Conservation (phyloP, 2,888 invertebrate species). For the Agrochola circellaris region DNA sequence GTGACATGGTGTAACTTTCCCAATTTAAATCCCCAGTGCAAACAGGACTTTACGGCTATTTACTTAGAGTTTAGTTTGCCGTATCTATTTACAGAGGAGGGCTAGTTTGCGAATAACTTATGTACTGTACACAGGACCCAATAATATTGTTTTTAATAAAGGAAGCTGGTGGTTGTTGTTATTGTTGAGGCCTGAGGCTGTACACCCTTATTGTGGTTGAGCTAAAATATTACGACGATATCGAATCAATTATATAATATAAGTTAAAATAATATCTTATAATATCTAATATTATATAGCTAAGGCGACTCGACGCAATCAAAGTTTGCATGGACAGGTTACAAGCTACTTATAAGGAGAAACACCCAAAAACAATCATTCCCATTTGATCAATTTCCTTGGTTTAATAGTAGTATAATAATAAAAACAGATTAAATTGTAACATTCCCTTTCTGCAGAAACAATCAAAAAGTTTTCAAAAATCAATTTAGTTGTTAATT, state of each 20-base stretch:
- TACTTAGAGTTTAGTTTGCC: slow-evolving; percentile 59
- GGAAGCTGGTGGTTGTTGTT: slow-evolving; percentile 26
- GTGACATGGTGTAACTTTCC: slow-evolving; percentile 58
- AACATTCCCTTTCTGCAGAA: slow-evolving; percentile 12
- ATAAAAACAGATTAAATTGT: slow-evolving; percentile 26
- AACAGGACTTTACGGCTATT: slow-evolving; percentile 54
- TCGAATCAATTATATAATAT: slow-evolving; percentile 12
- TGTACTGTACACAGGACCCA: slow-evolving; percentile 58
- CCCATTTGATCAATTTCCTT: not conserved
- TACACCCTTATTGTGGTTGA: not conserved
- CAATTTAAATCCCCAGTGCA: slow-evolving; percentile 57
- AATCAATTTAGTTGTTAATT: slow-evolving; percentile 52
- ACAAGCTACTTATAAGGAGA: not conserved
- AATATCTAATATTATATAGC: no score
- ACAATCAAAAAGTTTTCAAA: slow-evolving; percentile 53
- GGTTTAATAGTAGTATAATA: slow-evolving; percentile 7
- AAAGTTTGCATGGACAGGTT: slow-evolving; percentile 13
- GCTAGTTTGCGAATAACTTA: slow-evolving; percentile 56
- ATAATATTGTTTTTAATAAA: slow-evolving; percentile 64
- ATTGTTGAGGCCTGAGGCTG: slow-evolving; percentile 13
- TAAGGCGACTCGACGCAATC: not conserved
- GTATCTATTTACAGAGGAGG: slow-evolving; percentile 59
- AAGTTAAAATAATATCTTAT: not conserved
- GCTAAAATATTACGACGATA: slow-evolving; percentile 9
- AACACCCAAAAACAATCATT: not conserved